A percentile compares a stretch with the other conserved stretches of the same genome.
These are phyloP conservation scores for Hirudinaria manillensis DNA, from an alignment of 2,888 invertebrate species.

Conservation along the genomic window DNA sequence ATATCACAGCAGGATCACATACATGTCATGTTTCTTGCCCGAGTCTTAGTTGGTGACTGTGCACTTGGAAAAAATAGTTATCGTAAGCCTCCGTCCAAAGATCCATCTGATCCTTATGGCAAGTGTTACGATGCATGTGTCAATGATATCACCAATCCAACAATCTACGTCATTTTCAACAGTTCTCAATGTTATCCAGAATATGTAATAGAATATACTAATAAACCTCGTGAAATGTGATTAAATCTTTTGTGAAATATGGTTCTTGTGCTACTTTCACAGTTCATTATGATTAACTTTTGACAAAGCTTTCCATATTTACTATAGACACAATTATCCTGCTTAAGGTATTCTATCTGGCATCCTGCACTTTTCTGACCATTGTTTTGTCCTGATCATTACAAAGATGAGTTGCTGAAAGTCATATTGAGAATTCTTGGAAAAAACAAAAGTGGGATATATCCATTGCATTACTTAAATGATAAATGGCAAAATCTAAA, in stretches of 20 bases:
- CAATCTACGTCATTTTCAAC: slow-evolving; percentile 51
- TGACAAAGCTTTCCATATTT: neutral
- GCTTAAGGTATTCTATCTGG: no score
- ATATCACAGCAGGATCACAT: slow-evolving; percentile 24
- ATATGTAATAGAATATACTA: slow-evolving; percentile 47
- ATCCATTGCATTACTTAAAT: no score
- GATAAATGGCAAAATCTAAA: no score
- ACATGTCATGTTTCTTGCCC: slow-evolving; percentile 46
- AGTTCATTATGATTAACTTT: neutral
- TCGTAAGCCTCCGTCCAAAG: slow-evolving; percentile 45
- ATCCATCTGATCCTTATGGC: slow-evolving; percentile 45
- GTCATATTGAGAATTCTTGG: no score
- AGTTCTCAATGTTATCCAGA: slow-evolving; percentile 50
- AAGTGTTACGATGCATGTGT: slow-evolving; percentile 50
- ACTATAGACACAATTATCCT: neutral
- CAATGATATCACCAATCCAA: slow-evolving; percentile 46
- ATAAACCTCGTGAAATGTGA: slow-evolving; percentile 29
- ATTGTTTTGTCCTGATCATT: no score
- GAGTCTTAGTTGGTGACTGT: slow-evolving; percentile 48
- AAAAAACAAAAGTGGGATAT: no score
- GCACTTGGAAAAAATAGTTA: slow-evolving; percentile 44
- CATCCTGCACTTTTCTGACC: no score
- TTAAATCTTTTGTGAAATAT: neutral
- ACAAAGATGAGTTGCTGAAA: no score
- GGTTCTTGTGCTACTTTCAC: slow-evolving; percentile 6